Evolutionary conservation across 2,888 invertebrate species (phyloP).

Genomic region (Neoaliturus tenellus): DNA sequence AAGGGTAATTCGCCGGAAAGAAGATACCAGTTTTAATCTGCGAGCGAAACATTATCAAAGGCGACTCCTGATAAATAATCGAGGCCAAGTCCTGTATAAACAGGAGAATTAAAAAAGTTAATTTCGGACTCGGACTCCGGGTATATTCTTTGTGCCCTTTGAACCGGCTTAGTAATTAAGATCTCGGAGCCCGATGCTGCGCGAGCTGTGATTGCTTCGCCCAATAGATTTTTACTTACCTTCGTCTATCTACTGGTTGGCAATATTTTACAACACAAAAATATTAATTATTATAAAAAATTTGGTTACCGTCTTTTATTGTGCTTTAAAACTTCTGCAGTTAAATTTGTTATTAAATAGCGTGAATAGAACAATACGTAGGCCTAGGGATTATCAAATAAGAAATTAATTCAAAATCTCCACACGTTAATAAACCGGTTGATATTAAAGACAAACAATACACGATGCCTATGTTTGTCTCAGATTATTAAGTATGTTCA

Average conservation of each 20-base stretch:
- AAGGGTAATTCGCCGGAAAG: slow-evolving; percentile 30
- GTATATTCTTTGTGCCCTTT: slow-evolving; percentile 22
- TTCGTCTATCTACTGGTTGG: neutral
- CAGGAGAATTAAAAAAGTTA: slow-evolving; percentile 46
- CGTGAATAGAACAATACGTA: too few species aligned
- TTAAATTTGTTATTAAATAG: too few species aligned
- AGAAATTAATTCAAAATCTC: too few species aligned
- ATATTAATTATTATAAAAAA: too few species aligned
- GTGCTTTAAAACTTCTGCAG: too few species aligned
- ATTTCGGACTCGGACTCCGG: slow-evolving; percentile 24
- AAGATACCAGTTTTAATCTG: slow-evolving; percentile 43
- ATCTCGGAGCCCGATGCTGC: neutral
- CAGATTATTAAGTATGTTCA: too few species aligned
- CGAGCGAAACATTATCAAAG: slow-evolving; percentile 42
- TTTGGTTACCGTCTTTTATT: too few species aligned
- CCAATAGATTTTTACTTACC: slow-evolving; percentile 18
- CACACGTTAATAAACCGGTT: too few species aligned
- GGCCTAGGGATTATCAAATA: too few species aligned
- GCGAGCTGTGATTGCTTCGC: neutral
- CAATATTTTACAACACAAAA: too few species aligned
- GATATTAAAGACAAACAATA: too few species aligned
- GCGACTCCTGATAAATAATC: slow-evolving; percentile 51
- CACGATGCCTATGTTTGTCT: too few species aligned
- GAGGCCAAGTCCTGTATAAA: slow-evolving; percentile 39
- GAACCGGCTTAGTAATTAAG: slow-evolving; percentile 29